Percentiles rank a stretch among this genome's conserved stretches.
These are phyloP conservation scores for Myrmecophaga tridactyla DNA, from an alignment of 2,113 vertebrate genomes.

Conservation along the genomic window DNA sequence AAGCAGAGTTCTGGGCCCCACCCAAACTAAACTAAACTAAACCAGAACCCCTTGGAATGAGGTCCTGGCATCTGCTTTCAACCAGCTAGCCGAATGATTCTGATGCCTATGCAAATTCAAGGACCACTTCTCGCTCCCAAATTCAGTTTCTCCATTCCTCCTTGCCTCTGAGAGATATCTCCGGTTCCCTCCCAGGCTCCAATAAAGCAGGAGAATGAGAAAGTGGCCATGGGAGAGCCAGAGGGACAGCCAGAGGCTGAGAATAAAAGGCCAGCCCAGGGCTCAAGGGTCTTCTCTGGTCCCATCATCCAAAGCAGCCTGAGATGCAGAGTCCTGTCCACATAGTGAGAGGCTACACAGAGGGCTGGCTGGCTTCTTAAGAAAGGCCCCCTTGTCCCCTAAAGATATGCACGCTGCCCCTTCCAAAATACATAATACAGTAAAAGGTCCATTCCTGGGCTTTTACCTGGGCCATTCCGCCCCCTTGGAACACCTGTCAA, in stretches of 20 bases:
- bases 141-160: too few species aligned
- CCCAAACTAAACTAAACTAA: neutral
- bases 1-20: neutral
- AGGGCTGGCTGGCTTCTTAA: accelerated
- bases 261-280: too few species aligned
- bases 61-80: neutral
- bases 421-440: neutral
- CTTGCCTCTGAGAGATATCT: neutral
- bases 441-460: neutral
- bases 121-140: too few species aligned
- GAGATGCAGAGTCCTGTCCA: neutral
- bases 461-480: neutral
- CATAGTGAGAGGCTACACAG: too few species aligned
- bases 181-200: neutral
- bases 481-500: neutral
- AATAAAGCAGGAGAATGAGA: neutral
- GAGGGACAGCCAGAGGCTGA: neutral
- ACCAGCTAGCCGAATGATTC: neutral
- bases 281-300: neutral
- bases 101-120: accelerated
- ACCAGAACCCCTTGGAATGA: neutral
- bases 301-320: neutral
- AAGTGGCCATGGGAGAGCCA: neutral
- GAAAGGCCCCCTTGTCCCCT: neutral
- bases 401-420: accelerated